These are phyloP conservation scores for Lasioglossum leucozonium DNA, from an alignment of 2,888 invertebrate genomes.

Conservation along the genomic window DNA sequence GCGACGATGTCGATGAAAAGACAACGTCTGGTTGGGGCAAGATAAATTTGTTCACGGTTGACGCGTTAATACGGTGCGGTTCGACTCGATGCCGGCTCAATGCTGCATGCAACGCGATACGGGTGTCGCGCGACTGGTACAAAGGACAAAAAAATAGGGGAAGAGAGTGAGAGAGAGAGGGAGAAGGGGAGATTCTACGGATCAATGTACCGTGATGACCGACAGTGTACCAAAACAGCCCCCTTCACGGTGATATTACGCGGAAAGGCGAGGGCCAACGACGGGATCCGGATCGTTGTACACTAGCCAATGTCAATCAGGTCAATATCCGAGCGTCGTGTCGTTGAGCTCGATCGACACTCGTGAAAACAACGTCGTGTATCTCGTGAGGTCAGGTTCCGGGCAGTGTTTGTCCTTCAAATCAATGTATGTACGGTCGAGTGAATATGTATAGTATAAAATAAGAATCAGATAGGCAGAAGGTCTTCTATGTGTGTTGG, in stretches of 20 bases:
- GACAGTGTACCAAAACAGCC: background rate
- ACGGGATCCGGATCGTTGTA: background rate
- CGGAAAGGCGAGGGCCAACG: background rate
- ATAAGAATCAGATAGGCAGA: background rate
- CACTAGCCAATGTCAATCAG: background rate
- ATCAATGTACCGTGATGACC: conserved; percentile 5
- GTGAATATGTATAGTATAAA: background rate
- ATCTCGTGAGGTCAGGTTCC: background rate
- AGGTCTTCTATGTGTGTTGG: no score
- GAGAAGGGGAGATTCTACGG: background rate
- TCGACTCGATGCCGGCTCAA: conserved; percentile 56
- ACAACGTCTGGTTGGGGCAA: conserved; percentile 67
- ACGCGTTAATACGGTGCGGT: conserved; percentile 57
- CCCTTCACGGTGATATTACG: background rate
- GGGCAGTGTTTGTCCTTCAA: background rate
- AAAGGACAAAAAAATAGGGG: background rate
- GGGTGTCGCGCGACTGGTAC: background rate
- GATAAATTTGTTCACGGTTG: conserved; percentile 69
- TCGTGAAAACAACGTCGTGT: background rate
- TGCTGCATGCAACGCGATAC: conserved; percentile 59
- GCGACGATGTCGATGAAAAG: conserved; percentile 61
- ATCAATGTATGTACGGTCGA: background rate
- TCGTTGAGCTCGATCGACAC: background rate
- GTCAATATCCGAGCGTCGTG: background rate
- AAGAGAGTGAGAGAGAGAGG: background rate